These are phyloP conservation scores for Melipona beecheii DNA, from an alignment of 2,888 invertebrate genomes.

Conservation along the genomic window DNA sequence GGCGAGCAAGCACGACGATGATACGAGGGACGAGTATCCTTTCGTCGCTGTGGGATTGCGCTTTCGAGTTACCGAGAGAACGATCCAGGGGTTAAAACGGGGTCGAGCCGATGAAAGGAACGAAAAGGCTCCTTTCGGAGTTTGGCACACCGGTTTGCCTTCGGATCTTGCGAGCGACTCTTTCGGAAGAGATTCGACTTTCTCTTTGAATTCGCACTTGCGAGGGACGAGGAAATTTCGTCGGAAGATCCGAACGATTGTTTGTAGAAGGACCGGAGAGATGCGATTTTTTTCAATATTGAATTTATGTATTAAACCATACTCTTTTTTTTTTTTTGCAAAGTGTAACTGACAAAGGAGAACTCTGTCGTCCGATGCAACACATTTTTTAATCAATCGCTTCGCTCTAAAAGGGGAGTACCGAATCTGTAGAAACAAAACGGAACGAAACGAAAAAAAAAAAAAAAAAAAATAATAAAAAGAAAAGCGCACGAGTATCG, in stretches of 20 bases:
- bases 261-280: too few relatives aligned
- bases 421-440: not conserved
- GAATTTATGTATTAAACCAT: not conserved
- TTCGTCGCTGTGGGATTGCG: slow-evolving; percentile 10
- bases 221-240: too few relatives aligned
- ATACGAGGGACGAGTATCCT: slow-evolving; percentile 12
- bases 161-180: too few relatives aligned
- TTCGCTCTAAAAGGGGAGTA: not conserved
- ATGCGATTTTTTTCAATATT: not conserved
- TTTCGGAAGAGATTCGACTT: not conserved
- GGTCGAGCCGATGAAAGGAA: slow-evolving; percentile 21
- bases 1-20: not conserved
- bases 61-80: slow-evolving; percentile 12
- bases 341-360: too few relatives aligned
- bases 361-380: not conserved
- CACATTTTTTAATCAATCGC: too few relatives aligned
- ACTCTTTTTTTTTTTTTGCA: too few relatives aligned
- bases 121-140: slow-evolving; percentile 4
- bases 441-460: too few relatives aligned
- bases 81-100: slow-evolving; percentile 32
- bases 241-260: too few relatives aligned
- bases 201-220: too few relatives aligned
- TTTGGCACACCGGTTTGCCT: not conserved
- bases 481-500: not conserved
- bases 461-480: too few relatives aligned